Percentiles rank a stretch among this genome's conserved stretches.
phyloP scores from a whole-genome alignment of 2,113 vertebrate genomes.

The Taxidea taxus region DNA sequence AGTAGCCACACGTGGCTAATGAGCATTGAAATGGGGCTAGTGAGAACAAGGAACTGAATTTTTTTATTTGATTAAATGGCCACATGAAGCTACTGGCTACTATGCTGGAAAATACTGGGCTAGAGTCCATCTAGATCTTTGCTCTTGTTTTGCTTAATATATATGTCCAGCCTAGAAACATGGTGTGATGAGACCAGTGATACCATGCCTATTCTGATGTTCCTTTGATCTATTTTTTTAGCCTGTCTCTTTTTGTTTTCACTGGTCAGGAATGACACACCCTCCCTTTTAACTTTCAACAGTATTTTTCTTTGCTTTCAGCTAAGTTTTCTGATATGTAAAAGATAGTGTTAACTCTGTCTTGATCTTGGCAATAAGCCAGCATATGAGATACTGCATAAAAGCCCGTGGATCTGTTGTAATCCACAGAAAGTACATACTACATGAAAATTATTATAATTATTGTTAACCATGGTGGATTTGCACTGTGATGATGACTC shows the following conservation, averaged over 20 bases:
- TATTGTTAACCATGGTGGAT: not conserved
- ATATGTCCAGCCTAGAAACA: not conserved
- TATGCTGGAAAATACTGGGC: not conserved
- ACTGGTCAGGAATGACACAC: not conserved
- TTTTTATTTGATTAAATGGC: conserved; percentile 1
- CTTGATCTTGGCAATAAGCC: conserved; percentile 6
- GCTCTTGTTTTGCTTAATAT: not conserved
- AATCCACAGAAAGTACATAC: not conserved
- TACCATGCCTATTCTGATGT: not conserved
- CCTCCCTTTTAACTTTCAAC: not conserved
- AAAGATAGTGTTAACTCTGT: not conserved
- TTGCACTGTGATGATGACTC: not conserved
- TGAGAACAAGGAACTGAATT: not conserved
- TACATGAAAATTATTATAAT: not conserved
- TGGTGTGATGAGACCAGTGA: not conserved
- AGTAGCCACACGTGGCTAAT: not conserved
- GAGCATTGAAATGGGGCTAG: not conserved
- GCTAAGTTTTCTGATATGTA: conserved; percentile 17
- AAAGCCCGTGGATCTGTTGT: not conserved
- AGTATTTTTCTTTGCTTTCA: conserved; percentile 21
- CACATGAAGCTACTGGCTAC: not conserved
- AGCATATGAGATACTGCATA: not conserved
- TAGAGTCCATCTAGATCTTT: conserved; percentile 8
- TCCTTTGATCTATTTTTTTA: not conserved
- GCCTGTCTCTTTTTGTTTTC: not conserved